Percentiles rank a stretch among this genome's conserved stretches.
Evolutionary conservation across 1,140 invertebrate species (phyloP).

Genomic region (Zaprionus lachaisei): DNA sequence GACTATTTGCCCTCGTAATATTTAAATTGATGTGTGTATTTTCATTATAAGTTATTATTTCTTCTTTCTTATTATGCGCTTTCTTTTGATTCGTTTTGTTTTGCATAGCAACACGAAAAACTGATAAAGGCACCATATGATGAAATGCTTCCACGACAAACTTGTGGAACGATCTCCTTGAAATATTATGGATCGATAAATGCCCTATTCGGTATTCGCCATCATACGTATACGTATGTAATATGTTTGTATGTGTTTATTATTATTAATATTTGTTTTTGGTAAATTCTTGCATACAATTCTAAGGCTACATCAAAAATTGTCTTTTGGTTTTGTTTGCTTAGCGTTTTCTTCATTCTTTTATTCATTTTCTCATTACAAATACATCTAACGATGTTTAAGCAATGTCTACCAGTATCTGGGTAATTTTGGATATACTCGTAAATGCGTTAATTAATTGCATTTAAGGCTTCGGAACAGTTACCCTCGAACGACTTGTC

Average conservation of each 20-base stretch:
- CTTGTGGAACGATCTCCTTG: conserved; percentile 26
- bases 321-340: conserved; percentile 43
- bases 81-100: conserved; percentile 10
- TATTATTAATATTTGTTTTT: conserved; percentile 33
- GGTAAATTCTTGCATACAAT: conserved; percentile 55
- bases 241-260: conserved; percentile 30
- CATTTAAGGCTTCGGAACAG: conserved; percentile 56
- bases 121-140: conserved; percentile 82
- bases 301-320: conserved; percentile 70
- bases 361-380: conserved; percentile 19
- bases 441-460: conserved; percentile 54
- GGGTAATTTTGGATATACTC: conserved; percentile 48
- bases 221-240: conserved; percentile 13
- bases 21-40: conserved; percentile 34
- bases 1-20: neutral
- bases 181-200: conserved; percentile 44
- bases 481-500: conserved; percentile 36
- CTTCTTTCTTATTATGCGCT: conserved; percentile 1
- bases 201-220: conserved; percentile 29
- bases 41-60: conserved; percentile 23
- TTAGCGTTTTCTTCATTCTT: conserved; percentile 18
- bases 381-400: conserved; percentile 28
- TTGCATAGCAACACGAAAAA: conserved; percentile 71
- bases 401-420: conserved; percentile 30
- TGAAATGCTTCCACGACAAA: conserved; percentile 72